Conservation (phyloP, 2,797 vertebrate genomes). For the Urosaurus nigricauda region DNA sequence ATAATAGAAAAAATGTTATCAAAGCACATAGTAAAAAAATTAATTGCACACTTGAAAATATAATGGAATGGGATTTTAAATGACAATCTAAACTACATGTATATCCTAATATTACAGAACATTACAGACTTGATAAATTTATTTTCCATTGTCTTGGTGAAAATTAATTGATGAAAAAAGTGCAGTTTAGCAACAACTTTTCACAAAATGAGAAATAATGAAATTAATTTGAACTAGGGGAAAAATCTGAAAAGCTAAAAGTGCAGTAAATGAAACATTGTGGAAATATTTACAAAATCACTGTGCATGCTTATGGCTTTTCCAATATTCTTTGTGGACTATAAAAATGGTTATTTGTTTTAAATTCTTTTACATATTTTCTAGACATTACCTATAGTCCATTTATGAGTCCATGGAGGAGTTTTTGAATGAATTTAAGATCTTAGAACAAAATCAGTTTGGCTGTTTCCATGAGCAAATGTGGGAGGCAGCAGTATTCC, state of each 20-base stretch:
- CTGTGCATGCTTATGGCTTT: not conserved
- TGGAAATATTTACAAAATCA: not conserved
- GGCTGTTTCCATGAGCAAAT: too few species aligned
- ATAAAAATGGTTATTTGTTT: not conserved
- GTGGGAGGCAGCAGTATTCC: too few species aligned
- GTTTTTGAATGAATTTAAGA: too few species aligned
- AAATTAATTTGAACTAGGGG: conserved; percentile 15
- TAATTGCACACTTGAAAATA: conserved; percentile 11
- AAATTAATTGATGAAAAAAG: not conserved
- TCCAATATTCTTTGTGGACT: not conserved
- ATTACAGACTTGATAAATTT: conserved; percentile 25
- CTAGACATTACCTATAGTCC: too few species aligned
- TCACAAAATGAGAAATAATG: conserved; percentile 44
- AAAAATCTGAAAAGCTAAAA: not conserved
- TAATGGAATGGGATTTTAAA: not conserved
- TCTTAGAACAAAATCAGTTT: too few species aligned
- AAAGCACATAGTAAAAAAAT: conserved; percentile 9
- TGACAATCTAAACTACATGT: conserved; percentile 21
- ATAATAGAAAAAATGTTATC: conserved; percentile 10
- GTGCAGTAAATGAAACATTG: not conserved
- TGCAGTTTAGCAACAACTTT: conserved; percentile 42
- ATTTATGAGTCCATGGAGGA: too few species aligned
- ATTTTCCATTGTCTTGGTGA: conserved; percentile 35
- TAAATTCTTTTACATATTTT: too few species aligned
- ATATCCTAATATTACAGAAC: conserved; percentile 29